phyloP scores from a whole-genome alignment of 2,797 vertebrate genomes.

The Ptychobarbus kaznakovi region DNA sequence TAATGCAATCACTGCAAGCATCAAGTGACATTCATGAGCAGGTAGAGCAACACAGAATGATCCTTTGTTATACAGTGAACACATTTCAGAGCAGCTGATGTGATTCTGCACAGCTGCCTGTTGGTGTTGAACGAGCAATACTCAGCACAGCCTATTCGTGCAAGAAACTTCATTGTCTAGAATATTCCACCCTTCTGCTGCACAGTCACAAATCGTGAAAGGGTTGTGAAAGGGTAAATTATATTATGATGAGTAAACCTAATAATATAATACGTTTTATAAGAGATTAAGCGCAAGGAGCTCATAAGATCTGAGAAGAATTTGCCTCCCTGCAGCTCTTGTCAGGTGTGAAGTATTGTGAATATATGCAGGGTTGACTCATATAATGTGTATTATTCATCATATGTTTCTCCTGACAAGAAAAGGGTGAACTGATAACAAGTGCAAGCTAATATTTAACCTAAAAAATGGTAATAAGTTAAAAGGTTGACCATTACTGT shows the following conservation, averaged over 20 bases:
- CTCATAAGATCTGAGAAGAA: not conserved
- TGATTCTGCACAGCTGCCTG: slow-evolving; percentile 62
- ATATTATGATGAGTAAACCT: not conserved
- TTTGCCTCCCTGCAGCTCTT: slow-evolving; percentile 16
- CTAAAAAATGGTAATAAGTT: not conserved
- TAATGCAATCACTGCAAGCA: slow-evolving; percentile 14
- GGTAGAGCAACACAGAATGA: slow-evolving; percentile 54
- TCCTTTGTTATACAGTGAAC: slow-evolving; percentile 77
- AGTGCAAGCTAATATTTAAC: not conserved
- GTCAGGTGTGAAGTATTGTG: slow-evolving; percentile 29
- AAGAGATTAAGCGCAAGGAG: not conserved
- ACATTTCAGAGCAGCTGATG: slow-evolving; percentile 74
- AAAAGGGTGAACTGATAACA: not conserved
- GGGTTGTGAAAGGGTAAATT: not conserved
- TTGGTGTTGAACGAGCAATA: slow-evolving; percentile 55
- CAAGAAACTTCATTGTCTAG: slow-evolving; percentile 37
- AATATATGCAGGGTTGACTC: slow-evolving; percentile 38
- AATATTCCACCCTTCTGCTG: slow-evolving; percentile 28
- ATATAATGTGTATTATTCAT: slow-evolving; percentile 12
- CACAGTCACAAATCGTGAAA: slow-evolving; percentile 7
- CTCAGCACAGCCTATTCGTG: slow-evolving; percentile 8
- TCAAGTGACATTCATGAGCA: slow-evolving; percentile 43
- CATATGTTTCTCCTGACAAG: slow-evolving; percentile 23
- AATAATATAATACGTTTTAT: not conserved
- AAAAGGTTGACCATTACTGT: not conserved